Evolutionary conservation across 1,140 invertebrate genomes (phyloP), one percentile per base, ranked within the genome.

Genomic region (Atta colombica): DNA sequence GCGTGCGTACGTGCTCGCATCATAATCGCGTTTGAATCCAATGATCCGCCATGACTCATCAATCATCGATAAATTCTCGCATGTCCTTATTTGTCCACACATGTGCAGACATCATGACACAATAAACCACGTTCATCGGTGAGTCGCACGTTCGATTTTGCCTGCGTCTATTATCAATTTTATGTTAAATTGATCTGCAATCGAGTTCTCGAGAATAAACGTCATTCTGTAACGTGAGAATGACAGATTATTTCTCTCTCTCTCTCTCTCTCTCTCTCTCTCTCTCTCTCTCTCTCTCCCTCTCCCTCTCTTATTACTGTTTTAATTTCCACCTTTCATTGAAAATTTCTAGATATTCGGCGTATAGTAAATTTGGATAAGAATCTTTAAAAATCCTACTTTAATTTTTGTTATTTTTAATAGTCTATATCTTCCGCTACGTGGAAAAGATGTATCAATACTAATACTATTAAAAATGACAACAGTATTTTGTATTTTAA

Each of bases 1-100:
- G 39, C 21, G 5, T 77, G 25, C 61, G 35, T 18, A 25, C 14
- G 58, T 6, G 45, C 14, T 21, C 31, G 18, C 31, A n/a, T 60
- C 55, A 14, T 61, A 74, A 75, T 84, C 68, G 14, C 68, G 39
- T 74, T 72, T 75, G 55, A 14, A 84, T 49, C 18, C 39, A 39
- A 49, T 25, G 18, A 74, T 61, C 12, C 68, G 3, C 35, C 55
- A 14, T 82, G 80, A 82, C 68, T 84, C 80, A 84, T 75, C 69
- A 69, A 75, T 74, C 55, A 75, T 75, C 39, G 12, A n/a, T 35
- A 25, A 81, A 14, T 82, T 75, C 55, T 49, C 45, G 25, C 31
- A 12, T 25, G 31, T 81, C 65, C 21, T 71, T 80, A 80, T 31
- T 53, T 35, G 39, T 25, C 28, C 31, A n/a, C 16, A 51, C 31